phyloP scores from a whole-genome alignment of 2,113 vertebrate genomes.

The Xenopus laevis region DNA sequence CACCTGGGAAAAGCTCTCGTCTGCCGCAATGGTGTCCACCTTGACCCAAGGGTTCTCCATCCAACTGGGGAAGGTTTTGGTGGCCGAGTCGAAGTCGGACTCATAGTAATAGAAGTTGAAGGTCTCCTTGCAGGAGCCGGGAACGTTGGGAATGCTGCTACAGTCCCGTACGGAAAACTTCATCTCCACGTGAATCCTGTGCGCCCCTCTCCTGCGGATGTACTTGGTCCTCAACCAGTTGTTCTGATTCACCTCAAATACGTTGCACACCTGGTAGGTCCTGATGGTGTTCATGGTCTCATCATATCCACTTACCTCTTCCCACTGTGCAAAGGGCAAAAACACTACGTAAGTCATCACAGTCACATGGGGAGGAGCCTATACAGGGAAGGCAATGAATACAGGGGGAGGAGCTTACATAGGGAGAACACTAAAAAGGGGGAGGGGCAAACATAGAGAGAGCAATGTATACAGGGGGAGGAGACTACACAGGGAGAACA shows the following conservation, averaged over 20 bases:
- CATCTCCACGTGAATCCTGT: constrained; percentile 94
- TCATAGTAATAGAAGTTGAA: constrained; percentile 95
- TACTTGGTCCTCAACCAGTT: constrained; percentile 95
- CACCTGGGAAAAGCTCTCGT: constrained; percentile 95
- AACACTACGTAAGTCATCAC: constrained; percentile 25
- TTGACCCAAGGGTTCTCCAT: constrained; percentile 98
- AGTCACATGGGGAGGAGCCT: too few species aligned
- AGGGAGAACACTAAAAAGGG: too few species aligned
- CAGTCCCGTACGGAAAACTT: constrained; percentile 96
- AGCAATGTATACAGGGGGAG: too few species aligned
- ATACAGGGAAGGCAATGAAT: too few species aligned
- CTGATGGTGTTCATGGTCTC: constrained; percentile 97
- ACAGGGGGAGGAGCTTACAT: too few species aligned
- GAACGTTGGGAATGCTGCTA: constrained; percentile 91
- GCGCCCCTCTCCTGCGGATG: constrained; percentile 80
- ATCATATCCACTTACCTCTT: constrained; percentile 94
- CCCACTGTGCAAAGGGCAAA: too few species aligned
- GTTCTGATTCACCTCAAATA: constrained; percentile 90
- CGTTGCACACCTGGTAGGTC: constrained; percentile 96
- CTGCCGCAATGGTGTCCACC: constrained; percentile 92
- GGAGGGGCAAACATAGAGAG: too few species aligned
- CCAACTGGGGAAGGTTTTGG: constrained; percentile 81
- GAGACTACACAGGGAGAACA: too few species aligned
- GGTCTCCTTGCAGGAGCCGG: constrained; percentile 95
- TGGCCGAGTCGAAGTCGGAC: constrained; percentile 80